Evolutionary conservation across 2,113 vertebrate species (phyloP).

Genomic region (Leptobrachium leishanense): DNA sequence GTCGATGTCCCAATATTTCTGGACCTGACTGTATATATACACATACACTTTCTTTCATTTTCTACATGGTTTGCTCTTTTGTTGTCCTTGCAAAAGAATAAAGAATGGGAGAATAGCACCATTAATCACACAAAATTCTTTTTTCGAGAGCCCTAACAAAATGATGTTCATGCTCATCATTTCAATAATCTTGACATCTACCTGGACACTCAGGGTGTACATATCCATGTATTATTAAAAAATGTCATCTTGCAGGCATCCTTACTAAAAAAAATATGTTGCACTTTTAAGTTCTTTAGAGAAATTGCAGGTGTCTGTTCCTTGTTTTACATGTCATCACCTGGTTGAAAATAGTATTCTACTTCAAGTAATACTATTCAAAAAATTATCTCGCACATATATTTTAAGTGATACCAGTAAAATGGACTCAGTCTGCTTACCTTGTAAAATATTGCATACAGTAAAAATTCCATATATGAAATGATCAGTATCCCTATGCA

Average conservation of each 20-base stretch:
- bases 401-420: not conserved
- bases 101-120: conserved; percentile 42
- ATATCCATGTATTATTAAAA: conserved; percentile 67
- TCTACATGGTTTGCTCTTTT: conserved; percentile 33
- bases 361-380: not conserved
- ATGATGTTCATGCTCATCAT: conserved; percentile 54
- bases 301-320: conserved; percentile 4
- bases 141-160: conserved; percentile 48
- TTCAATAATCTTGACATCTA: conserved; percentile 59
- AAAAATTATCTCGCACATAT: not conserved
- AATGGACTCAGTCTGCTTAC: not conserved
- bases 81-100: conserved; percentile 39
- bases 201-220: conserved; percentile 67
- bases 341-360: not conserved
- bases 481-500: no score
- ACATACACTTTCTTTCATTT: not conserved
- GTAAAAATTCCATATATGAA: not conserved
- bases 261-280: conserved; percentile 17
- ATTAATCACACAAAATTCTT: conserved; percentile 60
- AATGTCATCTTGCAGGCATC: conserved; percentile 65
- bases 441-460: not conserved
- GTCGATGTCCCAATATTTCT: no score
- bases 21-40: no score
- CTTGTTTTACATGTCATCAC: not conserved
- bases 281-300: conserved; percentile 9